These are phyloP conservation scores for Allygus modestus DNA, from an alignment of 2,888 invertebrate species.

Conservation along the genomic window DNA sequence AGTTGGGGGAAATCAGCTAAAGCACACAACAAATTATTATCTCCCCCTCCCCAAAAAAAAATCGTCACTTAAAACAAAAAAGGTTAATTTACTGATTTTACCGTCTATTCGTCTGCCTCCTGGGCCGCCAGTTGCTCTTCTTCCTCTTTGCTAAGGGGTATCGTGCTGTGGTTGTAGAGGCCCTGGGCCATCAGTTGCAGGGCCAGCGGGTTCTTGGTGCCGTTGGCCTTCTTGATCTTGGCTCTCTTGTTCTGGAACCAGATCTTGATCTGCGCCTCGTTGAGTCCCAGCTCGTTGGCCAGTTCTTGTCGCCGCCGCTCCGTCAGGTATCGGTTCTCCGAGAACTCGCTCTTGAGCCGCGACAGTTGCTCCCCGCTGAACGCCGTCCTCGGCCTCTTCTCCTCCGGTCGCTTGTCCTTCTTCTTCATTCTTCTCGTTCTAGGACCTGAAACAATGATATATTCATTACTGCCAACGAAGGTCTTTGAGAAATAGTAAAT, in stretches of 20 bases:
- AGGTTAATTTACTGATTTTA: background rate
- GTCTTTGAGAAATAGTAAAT: too few species aligned
- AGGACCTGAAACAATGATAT: conserved; percentile 77
- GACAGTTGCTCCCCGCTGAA: conserved; percentile 96
- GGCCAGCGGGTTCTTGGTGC: conserved; percentile 91
- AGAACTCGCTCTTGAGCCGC: conserved; percentile 94
- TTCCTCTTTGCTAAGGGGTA: conserved; percentile 87
- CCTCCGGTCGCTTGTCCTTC: conserved; percentile 77
- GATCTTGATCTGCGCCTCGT: conserved; percentile 98
- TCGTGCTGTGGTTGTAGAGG: conserved; percentile 92
- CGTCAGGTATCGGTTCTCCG: conserved; percentile 94
- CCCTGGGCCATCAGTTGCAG: conserved; percentile 96
- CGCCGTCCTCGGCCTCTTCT: conserved; percentile 96
- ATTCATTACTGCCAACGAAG: too few species aligned
- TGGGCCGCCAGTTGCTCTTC: conserved; percentile 77
- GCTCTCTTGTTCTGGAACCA: conserved; percentile 99
- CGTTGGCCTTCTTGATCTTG: conserved; percentile 95
- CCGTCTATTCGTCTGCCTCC: conserved; percentile 53
- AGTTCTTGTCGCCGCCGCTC: conserved; percentile 93
- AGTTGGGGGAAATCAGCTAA: too few species aligned
- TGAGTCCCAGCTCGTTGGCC: conserved; percentile 93
- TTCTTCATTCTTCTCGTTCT: conserved; percentile 76
- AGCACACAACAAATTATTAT: too few species aligned
- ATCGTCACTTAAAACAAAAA: too few species aligned
- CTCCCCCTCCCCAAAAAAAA: too few species aligned